Base-by-base conservation (phyloP, 2,113 vertebrate genomes). In the Peromyscus californicus region DNA sequence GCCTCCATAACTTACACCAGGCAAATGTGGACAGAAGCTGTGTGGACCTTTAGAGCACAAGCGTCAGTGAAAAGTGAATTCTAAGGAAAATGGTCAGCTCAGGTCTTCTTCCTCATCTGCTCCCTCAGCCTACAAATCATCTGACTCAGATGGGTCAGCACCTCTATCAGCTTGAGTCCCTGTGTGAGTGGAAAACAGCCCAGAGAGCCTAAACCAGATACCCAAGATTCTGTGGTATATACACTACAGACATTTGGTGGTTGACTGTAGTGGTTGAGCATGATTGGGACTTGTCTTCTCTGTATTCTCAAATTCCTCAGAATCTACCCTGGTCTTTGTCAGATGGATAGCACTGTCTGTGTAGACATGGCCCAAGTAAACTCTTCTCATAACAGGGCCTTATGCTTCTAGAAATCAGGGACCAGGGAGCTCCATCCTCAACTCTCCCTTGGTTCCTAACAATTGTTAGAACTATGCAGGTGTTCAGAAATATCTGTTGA, bases 1-100 rank as follows among this genome's bases (percentile, higher is more conserved):
- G 9, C 39, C 39, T 90, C 29, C 22, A 21, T 94, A 74, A 88
- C 86, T 93, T 75, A 74, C 31, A 89, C 69, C 63, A 88, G 88
- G 26, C 16, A 45, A 87, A 51, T 51, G 11, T 36, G 31, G 48
- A 24, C 19, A 51, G 61, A 36, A 69, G 45, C 24, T 42, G 74
- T 15, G 24, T 22, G 36, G 76, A 91, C 9, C 39, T 7, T 75
- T 75, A 36, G 8, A 83, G 89, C 31, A 69, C 51, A n/a, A 80
- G 39, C 21, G 17, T 67, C 8, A 69, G 65, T 51, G 84, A 51
- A 82, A 87, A 69, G 45, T 69, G 21, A 51, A 48, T 69, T 86
- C 16, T 5, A 1, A 36, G 69, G 24, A 33, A 84, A n/a, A 89
- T 24, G 13, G 31, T 54, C 78, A 95, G 31, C 59, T 87, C 39